Evolutionary conservation across 2,888 invertebrate species (phyloP), one percentile per base, ranked within the genome.

Genomic region (Brenthis daphne): DNA sequence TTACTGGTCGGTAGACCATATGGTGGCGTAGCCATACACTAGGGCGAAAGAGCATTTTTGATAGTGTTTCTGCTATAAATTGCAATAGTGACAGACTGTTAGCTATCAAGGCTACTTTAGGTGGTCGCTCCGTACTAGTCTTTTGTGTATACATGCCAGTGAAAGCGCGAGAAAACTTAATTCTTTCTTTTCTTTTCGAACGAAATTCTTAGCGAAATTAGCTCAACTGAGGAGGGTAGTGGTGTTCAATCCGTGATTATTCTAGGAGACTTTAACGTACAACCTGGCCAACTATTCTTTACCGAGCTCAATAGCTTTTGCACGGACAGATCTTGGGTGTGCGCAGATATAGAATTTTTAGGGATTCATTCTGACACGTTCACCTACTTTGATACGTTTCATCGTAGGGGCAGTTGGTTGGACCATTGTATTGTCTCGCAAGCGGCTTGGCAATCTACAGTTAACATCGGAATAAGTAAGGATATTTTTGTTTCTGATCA

Each of bases 91-190:
- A n/a, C 11, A 33, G 65, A n/a, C 29, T 69, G 20, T 20, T 55
- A 12, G 69, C 69, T 48, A 69, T 69, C 13, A 69, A 61, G 53
- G 65, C 24, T 11, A 60, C 64, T 13, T 20, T 65, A 20, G 51
- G 55, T 13, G 24, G 55, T 24, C 64, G 60, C 11, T 47, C 68
- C 12, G 33, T 64, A 13, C n/a, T 68, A 16, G 48, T 65, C 5
- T 58, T 68, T 47, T 65, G 48, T 29, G 68, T 68, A 13, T 68
- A 68, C 29, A 68, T 68, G 68, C 65, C 68, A 20, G 48, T 48
- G 13, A 57, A 65, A n/a, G 58, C 60, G 11, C 47, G 13, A 12
- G 64, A 65, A 6, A 64, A 65, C 48, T n/a, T n/a, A n/a, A n/a
- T n/a, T n/a, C n/a, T n/a, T n/a, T n/a, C n/a, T n/a, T n/a, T n/a